phyloP scores from a whole-genome alignment of 2,888 invertebrate species.

The Allacma fusca region DNA sequence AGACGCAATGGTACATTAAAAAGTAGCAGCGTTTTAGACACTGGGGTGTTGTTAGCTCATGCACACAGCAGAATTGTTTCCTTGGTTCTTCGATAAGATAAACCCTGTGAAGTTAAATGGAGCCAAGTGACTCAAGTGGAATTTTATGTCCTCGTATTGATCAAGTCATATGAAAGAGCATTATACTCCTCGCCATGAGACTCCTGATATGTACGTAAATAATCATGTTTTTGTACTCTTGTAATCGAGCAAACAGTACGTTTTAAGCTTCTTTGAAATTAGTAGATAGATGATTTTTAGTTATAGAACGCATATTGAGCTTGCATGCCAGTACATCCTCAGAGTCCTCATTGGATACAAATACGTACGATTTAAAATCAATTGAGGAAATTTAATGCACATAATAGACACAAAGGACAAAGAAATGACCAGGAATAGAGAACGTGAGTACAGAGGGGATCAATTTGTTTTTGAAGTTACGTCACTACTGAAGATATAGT shows the following conservation, averaged over 20 bases:
- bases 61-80: not conserved
- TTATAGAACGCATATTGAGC: too few relatives aligned
- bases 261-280: not conserved
- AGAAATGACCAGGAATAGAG: not conserved
- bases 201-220: too few relatives aligned
- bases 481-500: not conserved
- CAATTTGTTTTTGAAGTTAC: constrained; percentile 1
- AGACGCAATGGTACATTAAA: not conserved
- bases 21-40: not conserved
- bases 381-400: constrained; percentile 17
- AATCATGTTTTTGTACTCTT: too few relatives aligned
- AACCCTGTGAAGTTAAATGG: not conserved
- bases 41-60: not conserved
- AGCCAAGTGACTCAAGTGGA: constrained; percentile 9
- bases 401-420: not conserved
- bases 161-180: not conserved
- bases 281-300: too few relatives aligned
- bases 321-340: too few relatives aligned
- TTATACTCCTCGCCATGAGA: too few relatives aligned
- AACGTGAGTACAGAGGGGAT: not conserved
- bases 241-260: not conserved
- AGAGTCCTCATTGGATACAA: too few relatives aligned
- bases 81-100: constrained; percentile 19
- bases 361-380: not conserved
- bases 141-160: constrained; percentile 6